Conservation (phyloP, 2,113 vertebrate genomes). For the Beaufortia kweichowensis region DNA sequence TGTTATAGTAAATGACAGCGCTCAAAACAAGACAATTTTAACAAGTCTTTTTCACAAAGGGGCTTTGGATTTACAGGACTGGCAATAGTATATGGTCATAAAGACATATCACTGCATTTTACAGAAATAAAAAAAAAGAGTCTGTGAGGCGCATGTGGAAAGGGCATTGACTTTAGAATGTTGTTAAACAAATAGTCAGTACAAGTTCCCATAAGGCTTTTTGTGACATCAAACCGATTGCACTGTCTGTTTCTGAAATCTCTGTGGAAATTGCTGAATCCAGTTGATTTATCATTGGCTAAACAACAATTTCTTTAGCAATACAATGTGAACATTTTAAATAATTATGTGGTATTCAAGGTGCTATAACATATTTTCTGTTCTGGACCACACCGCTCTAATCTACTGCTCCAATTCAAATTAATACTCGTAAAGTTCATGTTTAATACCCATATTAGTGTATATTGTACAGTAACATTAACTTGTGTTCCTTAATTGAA, state of each 20-base stretch:
- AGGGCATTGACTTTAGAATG: constrained; percentile 41
- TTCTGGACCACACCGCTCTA: no score
- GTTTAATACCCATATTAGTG: no score
- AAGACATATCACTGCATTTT: constrained; percentile 37
- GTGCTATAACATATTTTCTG: no score
- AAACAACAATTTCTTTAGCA: neutral
- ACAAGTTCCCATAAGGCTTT: constrained; percentile 36
- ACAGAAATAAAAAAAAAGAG: constrained; percentile 19
- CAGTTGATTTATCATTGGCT: neutral
- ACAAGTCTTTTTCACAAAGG: constrained; percentile 5
- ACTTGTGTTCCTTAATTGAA: no score
- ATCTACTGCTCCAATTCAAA: no score
- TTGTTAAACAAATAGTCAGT: constrained; percentile 30
- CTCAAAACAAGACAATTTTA: constrained; percentile 3
- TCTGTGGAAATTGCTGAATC: constrained; percentile 6
- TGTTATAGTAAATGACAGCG: no score
- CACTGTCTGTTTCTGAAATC: constrained; percentile 27
- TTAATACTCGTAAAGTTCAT: no score
- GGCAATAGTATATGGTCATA: constrained; percentile 21
- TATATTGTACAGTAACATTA: no score
- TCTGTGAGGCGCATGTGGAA: constrained; percentile 40
- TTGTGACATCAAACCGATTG: constrained; percentile 40
- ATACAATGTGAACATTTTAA: constrained; percentile 2
- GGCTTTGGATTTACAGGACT: constrained; percentile 30
- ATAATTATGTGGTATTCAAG: no score